Evolutionary conservation across 2,888 invertebrate genomes (phyloP).

Genomic region (Candidula unifasciata): DNA sequence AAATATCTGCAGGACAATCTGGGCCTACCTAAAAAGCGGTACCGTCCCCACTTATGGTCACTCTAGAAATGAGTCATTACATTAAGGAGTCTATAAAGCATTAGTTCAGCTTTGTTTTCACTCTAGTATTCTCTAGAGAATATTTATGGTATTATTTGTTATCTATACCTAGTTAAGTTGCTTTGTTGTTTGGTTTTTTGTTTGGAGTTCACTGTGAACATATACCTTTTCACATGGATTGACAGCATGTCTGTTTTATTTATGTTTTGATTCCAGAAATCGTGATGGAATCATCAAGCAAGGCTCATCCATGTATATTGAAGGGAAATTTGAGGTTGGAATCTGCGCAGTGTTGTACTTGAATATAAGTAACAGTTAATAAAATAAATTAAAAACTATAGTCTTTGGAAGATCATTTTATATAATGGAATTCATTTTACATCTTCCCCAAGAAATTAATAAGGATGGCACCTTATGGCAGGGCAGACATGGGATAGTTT

Average conservation of each 20-base stretch:
- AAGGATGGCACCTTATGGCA: conserved; percentile 17
- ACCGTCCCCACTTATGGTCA: no score
- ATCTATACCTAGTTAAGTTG: neutral
- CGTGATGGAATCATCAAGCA: neutral
- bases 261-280: conserved; percentile 17
- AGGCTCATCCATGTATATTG: neutral
- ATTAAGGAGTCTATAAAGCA: no score
- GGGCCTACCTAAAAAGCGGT: no score
- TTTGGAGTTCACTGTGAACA: neutral
- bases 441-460: conserved; percentile 12
- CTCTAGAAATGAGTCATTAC: no score
- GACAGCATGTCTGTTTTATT: neutral
- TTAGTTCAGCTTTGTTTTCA: no score
- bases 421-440: conserved; percentile 41
- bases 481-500: no score
- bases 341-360: conserved; percentile 7
- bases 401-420: neutral
- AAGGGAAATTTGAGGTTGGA: conserved; percentile 24
- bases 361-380: conserved; percentile 1
- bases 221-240: neutral
- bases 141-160: neutral
- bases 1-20: no score
- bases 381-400: no score
- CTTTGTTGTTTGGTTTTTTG: neutral
- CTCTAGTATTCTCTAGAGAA: no score